Base-by-base conservation (phyloP, 1,140 invertebrate genomes). In the Chelonus insularis region DNA sequence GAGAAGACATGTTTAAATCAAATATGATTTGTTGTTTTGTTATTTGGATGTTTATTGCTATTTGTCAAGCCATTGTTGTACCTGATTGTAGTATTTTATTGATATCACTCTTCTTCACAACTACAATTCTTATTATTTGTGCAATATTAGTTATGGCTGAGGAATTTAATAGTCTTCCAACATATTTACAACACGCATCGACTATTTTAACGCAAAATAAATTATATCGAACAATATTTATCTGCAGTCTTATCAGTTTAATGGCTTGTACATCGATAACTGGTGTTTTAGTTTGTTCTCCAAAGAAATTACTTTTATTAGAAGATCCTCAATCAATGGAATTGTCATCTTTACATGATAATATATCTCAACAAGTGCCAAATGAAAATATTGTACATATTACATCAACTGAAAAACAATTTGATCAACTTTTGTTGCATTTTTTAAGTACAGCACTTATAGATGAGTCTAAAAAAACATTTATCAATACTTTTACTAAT, bases 1-100 rank as follows among this genome's bases (percentile, higher is more conserved):
- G 92, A 58, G 94, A 96, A 78, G 92, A 93, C 68, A 95, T 95
- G 87, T 96, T 96, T 81, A 95, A 93, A 72, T 96, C 94, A 4
- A 96, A 97, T 76, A 91, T 96, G 84, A 86, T 94, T 67, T 97
- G 94, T 78, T 94, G 94, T 67, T 89, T 93, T 71, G 87, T 95
- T 57, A 88, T 96, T 51, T 95, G 95, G 92, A 79, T 96, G 29
- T 93, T 95, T 73, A 93, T 96, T 23, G 88, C 92, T 11, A 81
- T 89, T 23, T 89, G 90, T 58, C 91, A 95, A 71, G 83, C 86
- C 14, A 85, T 92, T 41, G 91, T 94, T 67, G 86, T 93, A 62
- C 91, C 88, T 20, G 84, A 86, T 52, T 88, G 88, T 68, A 80
- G 75, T 47, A 68, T 80, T 18, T 75, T 89, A 25, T 73, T 88